Conservation (phyloP, 2,797 vertebrate species). For the Petrocephalus sullivani region DNA sequence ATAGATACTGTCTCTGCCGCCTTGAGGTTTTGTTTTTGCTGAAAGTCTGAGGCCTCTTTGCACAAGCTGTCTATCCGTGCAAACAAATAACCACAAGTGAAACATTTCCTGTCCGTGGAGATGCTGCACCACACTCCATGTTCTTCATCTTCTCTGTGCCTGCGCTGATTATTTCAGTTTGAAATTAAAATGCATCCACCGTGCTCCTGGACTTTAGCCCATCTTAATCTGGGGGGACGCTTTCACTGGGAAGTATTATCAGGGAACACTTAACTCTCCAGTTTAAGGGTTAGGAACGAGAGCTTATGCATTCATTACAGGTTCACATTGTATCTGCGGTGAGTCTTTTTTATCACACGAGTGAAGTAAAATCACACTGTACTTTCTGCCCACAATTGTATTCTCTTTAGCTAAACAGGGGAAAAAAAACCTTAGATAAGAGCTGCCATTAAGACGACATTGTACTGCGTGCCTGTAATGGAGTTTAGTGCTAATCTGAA, state of each 20-base stretch:
- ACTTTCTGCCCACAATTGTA: background rate
- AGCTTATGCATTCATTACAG: slow-evolving; percentile 11
- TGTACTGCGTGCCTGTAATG: background rate
- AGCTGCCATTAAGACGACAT: background rate
- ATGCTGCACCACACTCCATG: background rate
- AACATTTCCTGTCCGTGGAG: background rate
- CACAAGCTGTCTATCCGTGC: background rate
- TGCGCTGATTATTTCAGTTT: background rate
- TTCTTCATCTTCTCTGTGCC: background rate
- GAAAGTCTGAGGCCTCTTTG: background rate
- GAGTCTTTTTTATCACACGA: background rate
- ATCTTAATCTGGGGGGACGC: background rate
- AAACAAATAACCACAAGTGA: background rate
- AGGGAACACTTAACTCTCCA: background rate
- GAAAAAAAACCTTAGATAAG: slow-evolving; percentile 2
- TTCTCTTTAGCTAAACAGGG: background rate
- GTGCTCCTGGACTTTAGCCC: background rate
- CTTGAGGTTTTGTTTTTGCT: background rate
- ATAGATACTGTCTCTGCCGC: background rate
- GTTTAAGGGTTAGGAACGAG: slow-evolving; percentile 14
- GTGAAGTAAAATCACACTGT: background rate
- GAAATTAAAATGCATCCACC: slow-evolving; percentile 3
- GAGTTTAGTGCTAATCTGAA: background rate
- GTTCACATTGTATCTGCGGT: background rate
- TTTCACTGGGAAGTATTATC: background rate